phyloP scores from a whole-genome alignment of 2,797 vertebrate genomes.

The Zenarchopterus dispar region DNA sequence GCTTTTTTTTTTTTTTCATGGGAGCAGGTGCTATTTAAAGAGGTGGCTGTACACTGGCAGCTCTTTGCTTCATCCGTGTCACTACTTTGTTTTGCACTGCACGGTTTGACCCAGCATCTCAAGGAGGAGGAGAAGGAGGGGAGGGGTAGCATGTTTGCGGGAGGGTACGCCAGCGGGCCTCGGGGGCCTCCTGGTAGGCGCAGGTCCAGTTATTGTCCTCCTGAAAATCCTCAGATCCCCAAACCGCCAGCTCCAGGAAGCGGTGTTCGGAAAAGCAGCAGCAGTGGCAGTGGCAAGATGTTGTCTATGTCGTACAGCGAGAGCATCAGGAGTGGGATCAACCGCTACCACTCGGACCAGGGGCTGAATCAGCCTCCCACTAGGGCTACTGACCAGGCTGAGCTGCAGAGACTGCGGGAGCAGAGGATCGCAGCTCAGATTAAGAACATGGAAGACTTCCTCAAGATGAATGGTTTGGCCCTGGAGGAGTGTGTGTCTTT shows the following conservation, averaged over 20 bases:
- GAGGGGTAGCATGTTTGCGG: slow-evolving; percentile 79
- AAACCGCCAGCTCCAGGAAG: slow-evolving; percentile 74
- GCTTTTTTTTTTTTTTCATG: slow-evolving; percentile 63
- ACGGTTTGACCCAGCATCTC: slow-evolving; percentile 53
- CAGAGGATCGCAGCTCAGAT: slow-evolving; percentile 90
- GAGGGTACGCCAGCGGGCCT: slow-evolving; percentile 71
- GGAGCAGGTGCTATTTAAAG: slow-evolving; percentile 84
- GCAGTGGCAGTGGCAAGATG: slow-evolving; percentile 88
- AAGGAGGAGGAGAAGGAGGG: slow-evolving; percentile 32
- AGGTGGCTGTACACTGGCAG: slow-evolving; percentile 66
- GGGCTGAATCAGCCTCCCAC: slow-evolving; percentile 87
- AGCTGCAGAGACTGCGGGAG: slow-evolving; percentile 91
- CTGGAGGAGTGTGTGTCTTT: slow-evolving; percentile 91
- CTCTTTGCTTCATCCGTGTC: slow-evolving; percentile 57
- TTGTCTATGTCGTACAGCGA: slow-evolving; percentile 98
- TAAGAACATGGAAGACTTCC: slow-evolving; percentile 97
- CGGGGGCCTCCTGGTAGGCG: slow-evolving; percentile 53
- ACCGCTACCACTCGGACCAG: slow-evolving; percentile 94
- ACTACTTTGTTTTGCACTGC: slow-evolving; percentile 58
- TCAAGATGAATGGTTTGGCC: slow-evolving; percentile 94
- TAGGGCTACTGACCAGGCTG: slow-evolving; percentile 84
- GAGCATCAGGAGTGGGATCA: slow-evolving; percentile 93
- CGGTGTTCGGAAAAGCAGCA: slow-evolving; percentile 80
- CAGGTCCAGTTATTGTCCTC: slow-evolving; percentile 77
- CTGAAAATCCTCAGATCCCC: slow-evolving; percentile 84